Conservation (phyloP, 2,888 invertebrate genomes). For the Penaeus monodon region DNA sequence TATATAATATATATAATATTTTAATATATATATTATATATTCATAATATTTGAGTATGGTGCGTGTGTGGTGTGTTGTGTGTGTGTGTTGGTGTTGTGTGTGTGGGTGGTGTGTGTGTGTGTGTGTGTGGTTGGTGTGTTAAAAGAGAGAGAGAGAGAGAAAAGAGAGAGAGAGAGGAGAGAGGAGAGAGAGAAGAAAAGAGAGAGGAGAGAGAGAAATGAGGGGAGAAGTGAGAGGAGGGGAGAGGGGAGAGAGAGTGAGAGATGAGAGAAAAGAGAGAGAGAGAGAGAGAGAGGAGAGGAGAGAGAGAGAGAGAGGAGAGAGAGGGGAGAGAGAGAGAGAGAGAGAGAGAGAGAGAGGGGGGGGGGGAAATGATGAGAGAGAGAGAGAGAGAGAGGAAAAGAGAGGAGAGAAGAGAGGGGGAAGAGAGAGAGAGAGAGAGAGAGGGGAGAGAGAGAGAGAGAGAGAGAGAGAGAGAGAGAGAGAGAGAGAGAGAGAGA, state of each 20-base stretch:
- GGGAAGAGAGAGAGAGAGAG: background rate
- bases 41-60: no score
- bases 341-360: background rate
- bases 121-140: no score
- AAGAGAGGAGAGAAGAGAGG: background rate
- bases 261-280: background rate
- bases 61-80: no score
- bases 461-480: constrained; percentile 1
- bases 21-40: no score
- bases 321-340: background rate
- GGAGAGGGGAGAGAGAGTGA: background rate
- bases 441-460: background rate
- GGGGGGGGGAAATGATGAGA: no score
- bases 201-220: background rate
- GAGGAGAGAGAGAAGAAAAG: background rate
- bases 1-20: no score
- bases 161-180: no score
- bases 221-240: background rate
- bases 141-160: no score
- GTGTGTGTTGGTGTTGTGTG: no score
- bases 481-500: background rate
- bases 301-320: background rate
- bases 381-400: background rate
- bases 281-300: background rate
- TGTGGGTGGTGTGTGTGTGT: no score